A percentile compares a stretch with the other conserved stretches of the same genome.
Evolutionary conservation across 2,113 vertebrate genomes (phyloP).

Genomic region (Silurus glanis): DNA sequence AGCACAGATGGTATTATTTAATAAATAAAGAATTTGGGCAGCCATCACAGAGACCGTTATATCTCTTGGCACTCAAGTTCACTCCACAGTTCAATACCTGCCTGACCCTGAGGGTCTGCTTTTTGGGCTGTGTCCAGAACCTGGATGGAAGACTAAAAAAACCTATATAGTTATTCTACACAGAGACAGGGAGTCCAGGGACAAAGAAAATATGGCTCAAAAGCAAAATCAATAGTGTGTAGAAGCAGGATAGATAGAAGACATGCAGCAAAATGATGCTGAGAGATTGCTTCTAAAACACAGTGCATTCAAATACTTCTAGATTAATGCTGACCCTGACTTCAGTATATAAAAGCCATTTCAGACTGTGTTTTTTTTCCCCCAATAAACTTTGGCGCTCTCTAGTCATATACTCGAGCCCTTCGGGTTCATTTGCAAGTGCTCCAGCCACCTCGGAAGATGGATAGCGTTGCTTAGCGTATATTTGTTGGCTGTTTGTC

Average conservation of each 20-base stretch:
- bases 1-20: conserved; percentile 25
- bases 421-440: conserved; percentile 59
- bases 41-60: conserved; percentile 26
- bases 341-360: conserved; percentile 8
- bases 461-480: conserved; percentile 63
- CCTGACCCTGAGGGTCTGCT: conserved; percentile 17
- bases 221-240: conserved; percentile 9
- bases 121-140: neutral
- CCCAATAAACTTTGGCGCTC: conserved; percentile 10
- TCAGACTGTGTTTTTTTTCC: neutral
- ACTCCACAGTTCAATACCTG: conserved; percentile 26
- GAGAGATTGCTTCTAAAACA: neutral
- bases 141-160: conserved; percentile 1
- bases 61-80: conserved; percentile 19
- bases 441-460: conserved; percentile 52
- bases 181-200: neutral
- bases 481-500: conserved; percentile 70
- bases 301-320: neutral
- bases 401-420: conserved; percentile 9
- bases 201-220: neutral
- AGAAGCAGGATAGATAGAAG: neutral
- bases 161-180: neutral
- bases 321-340: neutral
- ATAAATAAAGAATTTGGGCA: conserved; percentile 40
- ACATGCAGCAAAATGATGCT: neutral